Evolutionary conservation across 2,888 invertebrate species (phyloP), one percentile per base, ranked within the genome.

Genomic region (Oegoconia quadripuncta): DNA sequence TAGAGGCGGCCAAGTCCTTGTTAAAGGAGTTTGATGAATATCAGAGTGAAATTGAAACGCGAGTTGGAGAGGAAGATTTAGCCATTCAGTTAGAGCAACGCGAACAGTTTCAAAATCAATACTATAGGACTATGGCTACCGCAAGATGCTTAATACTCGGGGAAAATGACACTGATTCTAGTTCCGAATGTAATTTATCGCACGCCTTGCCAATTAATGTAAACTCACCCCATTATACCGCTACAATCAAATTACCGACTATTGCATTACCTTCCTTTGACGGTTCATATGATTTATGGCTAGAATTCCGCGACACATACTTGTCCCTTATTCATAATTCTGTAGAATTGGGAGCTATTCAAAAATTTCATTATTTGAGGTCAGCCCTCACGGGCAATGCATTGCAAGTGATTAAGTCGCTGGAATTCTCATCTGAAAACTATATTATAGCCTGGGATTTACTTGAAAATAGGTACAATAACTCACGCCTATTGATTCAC

Each of bases 231-330:
- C n/a, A n/a, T n/a, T n/a, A n/a, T n/a, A n/a, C n/a, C n/a, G n/a
- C n/a, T n/a, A n/a, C n/a, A n/a, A 32, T 23, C 26, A 30, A 30
- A 14, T 30, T 30, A 14, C 30, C 30, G 8, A 17, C 14, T 11
- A 30, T 30, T 13, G 8, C 32, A 3, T 18, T 32, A 9, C 32
- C 32, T 4, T 11, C 32, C 5, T 32, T 32, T 13, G 32, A 32
- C 20, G 32, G 32, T 8, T 11, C 32, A 5, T 32, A 32, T 12
- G 32, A 32, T 11, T 12, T 20, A 13, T 34, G 34, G 25, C 17
- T 34, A 14, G 34, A 20, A 16, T 34, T 20, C 25, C 23, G 34
- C 3, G 34, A 34, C 15, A 34, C 34, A n/a, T 34, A 25, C 13
- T 12, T 15, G 15, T 34, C 25, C 8, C 7, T 34, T 2, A 33